Base-by-base conservation (phyloP, 1,140 invertebrate species). In the Drosophila funebris region DNA sequence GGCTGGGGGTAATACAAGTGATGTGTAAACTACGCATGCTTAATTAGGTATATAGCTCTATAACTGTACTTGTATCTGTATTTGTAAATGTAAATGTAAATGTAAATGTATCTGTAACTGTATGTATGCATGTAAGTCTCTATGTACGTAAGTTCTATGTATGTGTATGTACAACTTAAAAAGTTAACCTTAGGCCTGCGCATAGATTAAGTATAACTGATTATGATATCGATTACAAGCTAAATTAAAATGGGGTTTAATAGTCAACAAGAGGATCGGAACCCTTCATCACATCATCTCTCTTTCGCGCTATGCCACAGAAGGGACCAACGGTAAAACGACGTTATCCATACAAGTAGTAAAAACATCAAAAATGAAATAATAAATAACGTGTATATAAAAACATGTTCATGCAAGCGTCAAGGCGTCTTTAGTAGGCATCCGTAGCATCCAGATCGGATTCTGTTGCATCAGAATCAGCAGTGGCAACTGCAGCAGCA, bases 91-190 rank as follows among this genome's bases (percentile, higher is more conserved):
- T n/a, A n/a, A n/a, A n/a, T n/a, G n/a, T n/a, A n/a, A n/a, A n/a
- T n/a, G n/a, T n/a, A n/a, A n/a, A n/a, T n/a, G n/a, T n/a, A n/a
- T n/a, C n/a, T n/a, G n/a, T n/a, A n/a, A n/a, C n/a, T n/a, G n/a
- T n/a, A 7, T 24, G 6, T 50, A 14, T n/a, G 20, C 1, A 24
- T 18, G 3, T 61, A 50, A 11, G 20, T 56, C 20, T 24, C 16
- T 79, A 43, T 18, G 2, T 36, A 29, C 11, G 18, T 53, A 37
- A 33, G 7, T 36, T n/a, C 20, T 79, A 43, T 18, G 18, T 16
- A 18, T 53, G 29, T 31, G 7, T 66, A 31, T 84, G 14, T 84
- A 84, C 81, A 84, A 64, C 69, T 81, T 76, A 84, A 77, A 69
- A 66, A 39, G 24, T 56, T 73, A 71, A 75, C 16, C 57, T 37